Conservation (phyloP, 2,888 invertebrate species). For the Chaitophorus viminalis region DNA sequence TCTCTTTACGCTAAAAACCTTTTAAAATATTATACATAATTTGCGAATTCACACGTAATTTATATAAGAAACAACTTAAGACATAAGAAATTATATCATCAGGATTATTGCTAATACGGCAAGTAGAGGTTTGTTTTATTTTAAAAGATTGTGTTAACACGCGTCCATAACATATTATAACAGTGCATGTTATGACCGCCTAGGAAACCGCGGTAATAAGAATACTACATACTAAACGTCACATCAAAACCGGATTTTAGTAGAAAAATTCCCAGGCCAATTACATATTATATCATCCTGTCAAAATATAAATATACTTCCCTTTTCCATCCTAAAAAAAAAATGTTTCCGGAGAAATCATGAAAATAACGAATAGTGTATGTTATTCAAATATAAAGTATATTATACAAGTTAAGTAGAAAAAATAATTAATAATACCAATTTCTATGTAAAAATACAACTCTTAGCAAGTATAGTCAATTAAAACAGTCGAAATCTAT, state of each 20-base stretch:
- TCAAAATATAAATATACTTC: no score
- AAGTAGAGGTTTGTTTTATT: neutral
- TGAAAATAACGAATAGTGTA: neutral
- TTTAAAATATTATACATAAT: neutral
- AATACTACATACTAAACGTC: neutral
- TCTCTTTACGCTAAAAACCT: neutral
- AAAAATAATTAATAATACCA: neutral
- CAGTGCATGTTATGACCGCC: neutral
- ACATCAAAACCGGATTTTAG: neutral
- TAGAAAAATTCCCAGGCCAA: neutral
- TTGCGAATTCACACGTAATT: neutral
- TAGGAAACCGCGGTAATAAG: neutral
- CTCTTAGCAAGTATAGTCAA: no score
- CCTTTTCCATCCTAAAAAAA: neutral
- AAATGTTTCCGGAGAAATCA: neutral
- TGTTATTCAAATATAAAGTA: neutral
- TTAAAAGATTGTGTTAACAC: neutral
- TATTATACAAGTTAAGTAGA: neutral
- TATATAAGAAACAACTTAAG: no score
- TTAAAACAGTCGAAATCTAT: no score
- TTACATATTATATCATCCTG: neutral
- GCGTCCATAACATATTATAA: neutral
- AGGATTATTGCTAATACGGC: neutral
- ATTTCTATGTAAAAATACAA: no score
- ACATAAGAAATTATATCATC: neutral